phyloP scores from a whole-genome alignment of 2,113 vertebrate genomes.

The Hyperopisus bebe region DNA sequence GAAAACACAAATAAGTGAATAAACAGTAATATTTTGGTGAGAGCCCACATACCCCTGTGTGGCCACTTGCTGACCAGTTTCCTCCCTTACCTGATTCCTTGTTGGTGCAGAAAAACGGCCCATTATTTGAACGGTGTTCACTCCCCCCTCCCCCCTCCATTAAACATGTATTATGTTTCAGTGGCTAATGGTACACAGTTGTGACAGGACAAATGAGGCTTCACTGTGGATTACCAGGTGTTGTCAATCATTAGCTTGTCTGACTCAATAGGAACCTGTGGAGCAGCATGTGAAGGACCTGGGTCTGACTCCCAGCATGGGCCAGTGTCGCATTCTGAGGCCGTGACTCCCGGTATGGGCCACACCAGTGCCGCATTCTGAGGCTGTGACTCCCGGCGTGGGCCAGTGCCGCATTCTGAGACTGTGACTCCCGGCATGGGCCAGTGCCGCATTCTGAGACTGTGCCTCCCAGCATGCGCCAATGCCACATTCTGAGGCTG shows the following conservation, averaged over 20 bases:
- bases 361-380: too few species aligned
- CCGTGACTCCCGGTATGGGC: too few species aligned
- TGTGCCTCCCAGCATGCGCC: too few species aligned
- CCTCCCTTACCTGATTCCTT: neutral
- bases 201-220: slow-evolving; percentile 1
- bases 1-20: slow-evolving; percentile 32
- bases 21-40: slow-evolving; percentile 4
- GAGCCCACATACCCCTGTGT: neutral
- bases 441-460: too few species aligned
- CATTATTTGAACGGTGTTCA: neutral
- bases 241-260: neutral
- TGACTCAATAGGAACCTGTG: neutral
- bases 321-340: too few species aligned
- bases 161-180: slow-evolving; percentile 7
- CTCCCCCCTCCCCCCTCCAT: neutral
- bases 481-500: too few species aligned
- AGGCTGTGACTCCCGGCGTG: too few species aligned
- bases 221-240: neutral
- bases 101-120: neutral
- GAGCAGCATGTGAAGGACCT: neutral
- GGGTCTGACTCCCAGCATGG: neutral
- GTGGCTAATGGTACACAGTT: neutral
- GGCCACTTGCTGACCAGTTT: neutral
- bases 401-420: too few species aligned
- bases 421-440: too few species aligned